Base-by-base conservation (phyloP, 92 coral and sea anemone genomes). In the Zoanthus solanderi region DNA sequence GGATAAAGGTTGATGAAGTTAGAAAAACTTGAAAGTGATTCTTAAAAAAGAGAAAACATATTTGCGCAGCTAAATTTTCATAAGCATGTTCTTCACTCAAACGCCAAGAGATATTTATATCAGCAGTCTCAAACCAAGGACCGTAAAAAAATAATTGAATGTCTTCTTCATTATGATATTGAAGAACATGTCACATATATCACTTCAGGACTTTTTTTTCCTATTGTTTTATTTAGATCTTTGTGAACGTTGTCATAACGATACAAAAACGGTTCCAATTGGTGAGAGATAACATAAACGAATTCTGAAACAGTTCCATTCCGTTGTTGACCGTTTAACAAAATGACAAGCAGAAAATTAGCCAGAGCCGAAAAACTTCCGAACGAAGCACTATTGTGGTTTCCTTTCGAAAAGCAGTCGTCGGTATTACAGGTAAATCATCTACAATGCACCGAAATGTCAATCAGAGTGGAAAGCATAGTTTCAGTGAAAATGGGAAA, bases 1-100 rank as follows among this genome's bases (percentile, higher is more conserved):
- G 52, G 76, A 72, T 83, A 86, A 30, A 86, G 6, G 79, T 86
- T 76, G 72, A 86, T 50, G 53, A 75, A 81, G 37, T 73, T 86
- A 72, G 69, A 17, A 58, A 86, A 86, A 60, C 69, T 76, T 75
- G 89, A 72, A 58, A 63, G 45, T 34, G 74, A 86, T 61, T 60
- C 67, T 56, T 23, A 58, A 11, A 76, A 73, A 76, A 72, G 72
- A 63, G 79, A 86, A 74, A 83, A 77, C 7, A 72, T 86, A 75
- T 53, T 86, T 32, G 72, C 69, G 6, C 83, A 78, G 57, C 71
- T 78, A 31, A 54, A 46, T 9, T 78, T 78, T 78, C 71, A 50
- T 37, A 86, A 75, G 79, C 75, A 68, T 53, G 80, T 84, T 65
- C 66, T 87, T 17, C 84, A 77, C 8, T 73, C 56, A 73, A 73